A percentile compares a stretch with the other conserved stretches of the same genome.
These are phyloP conservation scores for Aporrectodea caliginosa DNA, from an alignment of 1,140 invertebrate genomes.

Conservation along the genomic window DNA sequence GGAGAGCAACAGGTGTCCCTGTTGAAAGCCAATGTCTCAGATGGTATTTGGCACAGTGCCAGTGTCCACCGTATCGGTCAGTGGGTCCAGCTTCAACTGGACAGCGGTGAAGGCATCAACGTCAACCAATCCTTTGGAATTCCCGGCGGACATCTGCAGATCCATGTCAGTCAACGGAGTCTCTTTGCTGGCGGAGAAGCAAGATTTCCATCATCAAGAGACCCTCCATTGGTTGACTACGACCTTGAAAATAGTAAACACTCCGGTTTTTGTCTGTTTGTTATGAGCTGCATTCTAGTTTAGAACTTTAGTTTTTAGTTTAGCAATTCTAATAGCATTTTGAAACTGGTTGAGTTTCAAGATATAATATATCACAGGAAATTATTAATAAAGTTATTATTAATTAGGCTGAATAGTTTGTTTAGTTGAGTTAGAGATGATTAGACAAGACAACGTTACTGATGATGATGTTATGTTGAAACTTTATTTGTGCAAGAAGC, in stretches of 20 bases:
- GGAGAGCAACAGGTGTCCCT: conserved; percentile 85
- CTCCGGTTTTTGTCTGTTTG: no score
- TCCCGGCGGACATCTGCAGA: conserved; percentile 1
- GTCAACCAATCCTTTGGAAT: conserved; percentile 76
- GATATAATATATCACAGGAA: no score
- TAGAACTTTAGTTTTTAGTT: no score
- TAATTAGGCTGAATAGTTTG: no score
- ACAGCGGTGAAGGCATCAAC: conserved; percentile 88
- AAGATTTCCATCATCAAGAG: conserved; percentile 73
- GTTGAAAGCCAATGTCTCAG: conserved; percentile 83
- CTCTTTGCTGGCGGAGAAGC: conserved; percentile 92
- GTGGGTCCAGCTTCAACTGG: conserved; percentile 85
- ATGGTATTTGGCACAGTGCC: conserved; percentile 95
- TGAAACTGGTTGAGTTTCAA: no score
- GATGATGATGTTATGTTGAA: no score
- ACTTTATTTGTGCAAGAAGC: no score
- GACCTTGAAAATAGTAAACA: conserved; percentile 82
- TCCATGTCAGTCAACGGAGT: conserved; percentile 55
- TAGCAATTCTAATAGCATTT: no score
- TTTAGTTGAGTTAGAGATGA: no score
- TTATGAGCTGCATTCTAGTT: no score
- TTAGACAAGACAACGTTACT: no score
- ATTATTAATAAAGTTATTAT: no score
- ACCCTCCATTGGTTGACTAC: conserved; percentile 80
- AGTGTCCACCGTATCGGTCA: conserved; percentile 75